Evolutionary conservation across 2,888 invertebrate species (phyloP).

Genomic region (Crepidodera aurea): DNA sequence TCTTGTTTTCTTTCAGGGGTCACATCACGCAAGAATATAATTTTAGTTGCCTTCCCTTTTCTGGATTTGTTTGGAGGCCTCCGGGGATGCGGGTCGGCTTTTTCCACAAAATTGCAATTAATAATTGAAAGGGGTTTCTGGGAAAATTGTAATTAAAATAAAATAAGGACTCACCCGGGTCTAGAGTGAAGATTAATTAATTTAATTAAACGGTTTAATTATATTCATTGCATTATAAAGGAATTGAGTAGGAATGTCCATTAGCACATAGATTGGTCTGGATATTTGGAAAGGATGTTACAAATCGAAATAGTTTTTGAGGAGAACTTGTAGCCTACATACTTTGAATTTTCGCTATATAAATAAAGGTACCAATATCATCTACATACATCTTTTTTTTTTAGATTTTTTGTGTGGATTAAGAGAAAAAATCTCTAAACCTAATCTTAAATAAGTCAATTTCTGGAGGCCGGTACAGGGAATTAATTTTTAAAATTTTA

Average conservation of each 20-base stretch:
- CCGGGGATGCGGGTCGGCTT: not conserved
- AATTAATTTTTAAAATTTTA: no score
- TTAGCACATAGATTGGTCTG: no score
- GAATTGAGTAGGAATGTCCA: not conserved
- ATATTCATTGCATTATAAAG: not conserved
- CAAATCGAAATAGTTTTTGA: no score
- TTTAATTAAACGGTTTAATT: constrained; percentile 8
- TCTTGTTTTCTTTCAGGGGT: constrained; percentile 1
- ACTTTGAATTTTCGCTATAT: no score
- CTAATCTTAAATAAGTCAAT: no score
- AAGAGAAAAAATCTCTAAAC: no score
- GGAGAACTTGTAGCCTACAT: no score
- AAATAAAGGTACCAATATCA: no score
- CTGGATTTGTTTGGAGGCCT: not conserved
- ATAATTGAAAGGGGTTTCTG: constrained; percentile 5
- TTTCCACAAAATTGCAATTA: constrained; percentile 7
- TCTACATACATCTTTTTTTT: no score
- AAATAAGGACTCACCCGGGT: not conserved
- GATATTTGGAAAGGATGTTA: no score
- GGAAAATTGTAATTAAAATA: constrained; percentile 10
- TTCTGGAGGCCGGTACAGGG: no score
- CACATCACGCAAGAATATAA: constrained; percentile 13
- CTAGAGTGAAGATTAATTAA: constrained; percentile 6
- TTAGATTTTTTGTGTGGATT: no score
- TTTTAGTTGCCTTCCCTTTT: not conserved